Conservation (phyloP, 2,888 invertebrate genomes). For the Anaspis maculata region DNA sequence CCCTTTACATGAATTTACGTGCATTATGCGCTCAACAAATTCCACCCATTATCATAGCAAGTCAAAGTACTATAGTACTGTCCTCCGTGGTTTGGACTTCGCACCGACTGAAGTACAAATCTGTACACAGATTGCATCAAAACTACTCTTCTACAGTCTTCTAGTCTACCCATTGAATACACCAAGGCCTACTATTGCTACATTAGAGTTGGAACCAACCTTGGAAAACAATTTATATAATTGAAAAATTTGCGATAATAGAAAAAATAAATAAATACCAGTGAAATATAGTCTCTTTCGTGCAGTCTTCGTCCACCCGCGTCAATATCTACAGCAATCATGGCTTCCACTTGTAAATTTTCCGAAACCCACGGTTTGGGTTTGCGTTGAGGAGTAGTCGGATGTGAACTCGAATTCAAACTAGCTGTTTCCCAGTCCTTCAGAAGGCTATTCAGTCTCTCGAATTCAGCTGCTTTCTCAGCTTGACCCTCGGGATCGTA, state of each 20-base stretch:
- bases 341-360: constrained; percentile 14
- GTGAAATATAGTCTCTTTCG: constrained; percentile 21
- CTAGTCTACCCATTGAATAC: not conserved
- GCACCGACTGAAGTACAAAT: no score
- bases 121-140: no score
- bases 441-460: constrained; percentile 57
- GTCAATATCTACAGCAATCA: constrained; percentile 15
- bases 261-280: no score
- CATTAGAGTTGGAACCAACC: no score
- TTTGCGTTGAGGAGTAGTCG: constrained; percentile 46
- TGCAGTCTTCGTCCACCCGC: constrained; percentile 13
- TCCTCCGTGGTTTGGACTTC: no score
- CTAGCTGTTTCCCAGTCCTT: constrained; percentile 73
- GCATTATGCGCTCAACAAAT: no score
- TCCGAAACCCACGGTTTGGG: constrained; percentile 20
- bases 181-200: not conserved
- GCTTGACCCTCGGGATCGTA: constrained; percentile 72
- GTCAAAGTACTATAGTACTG: no score
- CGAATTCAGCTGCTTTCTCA: constrained; percentile 60
- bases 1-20: no score
- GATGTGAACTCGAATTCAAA: constrained; percentile 47
- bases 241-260: no score
- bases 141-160: no score
- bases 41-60: no score
- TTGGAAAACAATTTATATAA: not conserved